Evolutionary conservation across 2,888 invertebrate genomes (phyloP), one percentile per base, ranked within the genome.

Genomic region (Tenthredo scrophulariae): DNA sequence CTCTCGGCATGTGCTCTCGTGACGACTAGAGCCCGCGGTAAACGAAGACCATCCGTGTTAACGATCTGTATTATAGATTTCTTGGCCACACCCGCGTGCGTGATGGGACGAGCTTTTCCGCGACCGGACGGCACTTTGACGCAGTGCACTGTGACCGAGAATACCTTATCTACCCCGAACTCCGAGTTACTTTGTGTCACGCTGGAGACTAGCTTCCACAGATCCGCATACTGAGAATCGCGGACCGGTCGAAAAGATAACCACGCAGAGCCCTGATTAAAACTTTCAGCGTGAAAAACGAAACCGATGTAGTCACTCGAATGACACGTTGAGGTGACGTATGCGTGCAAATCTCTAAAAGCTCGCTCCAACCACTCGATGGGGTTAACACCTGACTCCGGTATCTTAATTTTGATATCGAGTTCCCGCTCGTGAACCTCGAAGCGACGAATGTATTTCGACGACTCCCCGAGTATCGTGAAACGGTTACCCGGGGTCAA

Each of bases 161-260:
- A n/a, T n/a, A n/a, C n/a, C n/a, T n/a, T n/a, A n/a, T n/a, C n/a
- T n/a, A n/a, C n/a, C n/a, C n/a, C n/a, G n/a, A n/a, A n/a, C n/a
- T n/a, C n/a, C n/a, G n/a, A n/a, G n/a, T n/a, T n/a, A n/a, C n/a
- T n/a, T n/a, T n/a, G n/a, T n/a, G n/a, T n/a, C n/a, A n/a, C n/a
- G n/a, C 75, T 75, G 40, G 43, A 22, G 15, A 75, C 46, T 22
- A 75, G 33, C 75, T 75, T 18, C 75, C 75, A 75, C 18, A 75
- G 22, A 26, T 75, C 75, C 2, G n/a, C n/a, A 46, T 22, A 75
- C 40, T 22, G 18, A 1, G 40, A 75, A 46, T 43, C 43, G 9
- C 75, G 37, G 2, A 75, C 75, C 75, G 75, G 75, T 2, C 75
- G 75, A 5, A 46, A 75, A 1, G 43, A 72, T 9, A 72, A 5